phyloP scores from a whole-genome alignment of 2,113 vertebrate species.

The Corynorhinus townsendii region DNA sequence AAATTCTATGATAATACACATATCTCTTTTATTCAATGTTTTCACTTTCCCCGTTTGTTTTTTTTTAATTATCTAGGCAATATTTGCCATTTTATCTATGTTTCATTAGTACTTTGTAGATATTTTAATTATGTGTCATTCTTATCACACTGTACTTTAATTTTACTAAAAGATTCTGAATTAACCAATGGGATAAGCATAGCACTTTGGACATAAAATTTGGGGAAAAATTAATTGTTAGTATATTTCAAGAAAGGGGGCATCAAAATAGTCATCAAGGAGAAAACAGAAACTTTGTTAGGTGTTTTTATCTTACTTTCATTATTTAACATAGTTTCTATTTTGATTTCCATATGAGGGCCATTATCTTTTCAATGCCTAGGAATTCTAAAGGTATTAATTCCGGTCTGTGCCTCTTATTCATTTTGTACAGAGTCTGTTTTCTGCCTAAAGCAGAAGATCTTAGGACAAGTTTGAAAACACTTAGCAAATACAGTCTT shows the following conservation, averaged over 20 bases:
- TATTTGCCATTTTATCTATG: background rate
- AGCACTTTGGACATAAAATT: background rate
- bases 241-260: background rate
- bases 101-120: background rate
- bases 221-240: background rate
- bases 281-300: background rate
- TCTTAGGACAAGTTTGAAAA: background rate
- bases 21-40: background rate
- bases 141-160: background rate
- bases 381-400: background rate
- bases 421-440: background rate
- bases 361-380: background rate
- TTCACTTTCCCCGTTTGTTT: background rate
- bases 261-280: background rate
- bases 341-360: background rate
- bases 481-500: background rate
- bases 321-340: background rate
- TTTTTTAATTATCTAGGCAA: slow-evolving; percentile 7
- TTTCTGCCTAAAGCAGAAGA: background rate
- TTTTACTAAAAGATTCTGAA: background rate
- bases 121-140: background rate
- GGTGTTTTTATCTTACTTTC: background rate
- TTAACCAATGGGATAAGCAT: background rate
- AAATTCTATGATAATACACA: background rate
- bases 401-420: background rate